Evolutionary conservation across 2,113 vertebrate species (phyloP).

Genomic region (Oryctolagus cuniculus): DNA sequence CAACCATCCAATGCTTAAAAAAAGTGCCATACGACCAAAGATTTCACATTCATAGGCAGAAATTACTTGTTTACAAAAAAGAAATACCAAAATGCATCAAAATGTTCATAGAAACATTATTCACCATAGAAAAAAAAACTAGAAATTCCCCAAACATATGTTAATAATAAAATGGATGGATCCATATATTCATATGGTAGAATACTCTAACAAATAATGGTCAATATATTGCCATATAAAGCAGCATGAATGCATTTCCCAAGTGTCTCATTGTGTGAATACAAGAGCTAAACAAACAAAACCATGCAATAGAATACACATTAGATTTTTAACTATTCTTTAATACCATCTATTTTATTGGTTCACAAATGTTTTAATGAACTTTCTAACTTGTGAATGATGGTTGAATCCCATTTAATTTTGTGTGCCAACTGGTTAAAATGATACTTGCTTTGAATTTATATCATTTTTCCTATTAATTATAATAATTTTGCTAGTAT

Average conservation of each 20-base stretch:
- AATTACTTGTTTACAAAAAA: neutral
- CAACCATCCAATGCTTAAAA: neutral
- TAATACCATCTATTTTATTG: neutral
- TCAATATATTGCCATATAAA: conserved; percentile 36
- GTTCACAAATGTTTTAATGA: neutral
- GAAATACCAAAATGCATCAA: neutral
- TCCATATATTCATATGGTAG: conserved; percentile 15
- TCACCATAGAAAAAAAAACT: neutral
- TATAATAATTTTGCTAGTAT: conserved; percentile 15
- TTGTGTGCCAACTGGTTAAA: conserved; percentile 27
- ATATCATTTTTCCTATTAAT: neutral
- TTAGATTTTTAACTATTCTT: neutral
- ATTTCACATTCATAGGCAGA: neutral
- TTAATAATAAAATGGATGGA: conserved; percentile 13
- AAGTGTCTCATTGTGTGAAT: neutral
- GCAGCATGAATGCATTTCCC: neutral
- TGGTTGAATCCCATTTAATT: neutral
- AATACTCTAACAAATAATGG: conserved; percentile 22
- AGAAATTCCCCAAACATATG: neutral
- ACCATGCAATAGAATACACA: neutral
- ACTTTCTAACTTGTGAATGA: conserved; percentile 13
- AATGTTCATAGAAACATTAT: neutral
- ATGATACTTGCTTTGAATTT: neutral
- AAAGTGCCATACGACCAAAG: neutral
- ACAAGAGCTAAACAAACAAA: neutral